Base-by-base conservation (phyloP, 2,888 invertebrate genomes). In the Cetonia aurata region DNA sequence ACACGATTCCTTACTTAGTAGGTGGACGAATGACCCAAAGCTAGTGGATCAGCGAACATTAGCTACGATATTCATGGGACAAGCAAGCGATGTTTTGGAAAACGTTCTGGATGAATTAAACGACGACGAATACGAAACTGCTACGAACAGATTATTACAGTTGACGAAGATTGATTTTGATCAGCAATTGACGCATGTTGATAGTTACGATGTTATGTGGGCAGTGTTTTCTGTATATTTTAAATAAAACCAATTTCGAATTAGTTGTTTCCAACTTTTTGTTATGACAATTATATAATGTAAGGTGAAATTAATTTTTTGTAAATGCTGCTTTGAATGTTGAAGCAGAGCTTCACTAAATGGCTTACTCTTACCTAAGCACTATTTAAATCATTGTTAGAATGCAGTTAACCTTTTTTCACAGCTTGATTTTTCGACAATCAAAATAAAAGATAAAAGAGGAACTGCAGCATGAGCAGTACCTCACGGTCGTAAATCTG, bases 81-180 rank as follows among this genome's bases (percentile, higher is more conserved):
- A 98, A 83, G 95, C 96, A 6, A 96, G 96, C 12, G 98, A 98
- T 84, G 98, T 98, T 17, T 88, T 98, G 66, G 98, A 98, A 86
- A 98, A 98, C 85, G 98, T 98, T 59, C 97, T 98, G 84, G 96
- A 96, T 17, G 96, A 97, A 1, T 89, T 98, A 6, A 93, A 93
- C 37, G 95, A 96, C 77, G 96, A 96, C 79, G 96, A 96, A 85
- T 97, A 96, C 82, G 96, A 97, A 85, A 87, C 97, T 76, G 98
- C 97, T 71, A 97, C 97, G 91, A 93, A 95, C 78, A 91, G 97
- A 79, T 96, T 98, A 50, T 90, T 96, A 75, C 93, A 95, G 76
- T 88, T 98, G 53, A 88, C 98, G 78, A 92, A 92, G 76, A 85
- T 92, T 73, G 92, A 93, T 80, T 89, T 89, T 79, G 92, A 93